Base-by-base conservation (phyloP, 1,140 invertebrate genomes). In the Zaprionus vittiger region DNA sequence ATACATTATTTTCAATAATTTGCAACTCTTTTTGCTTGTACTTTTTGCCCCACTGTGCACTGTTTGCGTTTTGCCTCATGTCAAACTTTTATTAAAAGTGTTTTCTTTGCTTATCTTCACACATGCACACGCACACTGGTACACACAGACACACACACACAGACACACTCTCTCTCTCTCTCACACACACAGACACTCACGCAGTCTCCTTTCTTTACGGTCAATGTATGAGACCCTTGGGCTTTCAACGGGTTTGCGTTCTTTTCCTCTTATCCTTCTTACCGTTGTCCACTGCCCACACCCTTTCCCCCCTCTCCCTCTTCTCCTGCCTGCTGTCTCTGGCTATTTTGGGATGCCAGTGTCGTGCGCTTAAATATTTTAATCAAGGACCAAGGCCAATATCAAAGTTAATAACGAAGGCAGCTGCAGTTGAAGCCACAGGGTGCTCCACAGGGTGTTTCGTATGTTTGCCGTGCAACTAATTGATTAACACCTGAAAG, bases 401-500 rank as follows among this genome's bases (percentile, higher is more conserved):
- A 49, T 24, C 54, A 34, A 67, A 47, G 64, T 59, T 67, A 67
- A 70, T 70, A 54, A 63, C 44, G 34, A 34, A 41, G 20, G 61
- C 61, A 44, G 37, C 37, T 38, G 41, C 41, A 47, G 41, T 17
- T 47, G 7, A 2, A 17, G 38, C 5, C 38, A 41, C 38, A 41
- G 38, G 38, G 15, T 75, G 22, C 5, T 9, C 44, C 9, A 37
- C 31, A 20, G 55, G 34, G 14, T 17, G 20, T 24, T n/a, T 41
- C 12, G 38, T 41, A 41, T n/a, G 12, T 14, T 41, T 41, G 9
- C 20, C 20, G 47, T 52, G 47, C 20, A 24, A 47, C 64, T 80
- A 86, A 83, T 83, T 86, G 69, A 68, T 77, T 73, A 86, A 80
- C 80, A 87, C 83, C 73, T 85, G 79, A 54, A 60, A 44, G 66